Conservation (phyloP, 2,797 vertebrate genomes). For the Myiotriccus ornatus region DNA sequence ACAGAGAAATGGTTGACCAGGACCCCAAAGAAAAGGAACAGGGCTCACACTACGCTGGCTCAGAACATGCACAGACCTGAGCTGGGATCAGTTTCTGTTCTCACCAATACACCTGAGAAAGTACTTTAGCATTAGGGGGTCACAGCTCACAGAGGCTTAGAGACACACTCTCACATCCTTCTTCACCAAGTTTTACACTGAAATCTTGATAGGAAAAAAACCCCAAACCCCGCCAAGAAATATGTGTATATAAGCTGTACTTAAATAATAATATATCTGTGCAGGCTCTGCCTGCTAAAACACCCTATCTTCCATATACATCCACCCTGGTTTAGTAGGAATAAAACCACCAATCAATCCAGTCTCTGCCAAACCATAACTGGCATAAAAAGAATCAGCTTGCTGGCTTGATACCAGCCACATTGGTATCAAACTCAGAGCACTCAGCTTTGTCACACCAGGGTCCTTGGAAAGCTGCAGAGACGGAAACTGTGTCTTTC, state of each 20-base stretch:
- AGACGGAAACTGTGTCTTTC: neutral
- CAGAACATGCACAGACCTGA: neutral
- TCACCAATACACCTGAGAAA: neutral
- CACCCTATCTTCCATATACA: fast-evolving
- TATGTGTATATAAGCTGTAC: fast-evolving
- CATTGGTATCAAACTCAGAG: fast-evolving
- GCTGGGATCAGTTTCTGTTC: neutral
- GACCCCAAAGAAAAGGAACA: neutral
- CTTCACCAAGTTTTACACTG: neutral
- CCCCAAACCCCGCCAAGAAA: neutral
- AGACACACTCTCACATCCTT: neutral
- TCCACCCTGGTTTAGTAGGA: fast-evolving
- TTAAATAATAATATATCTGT: neutral
- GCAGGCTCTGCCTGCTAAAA: neutral
- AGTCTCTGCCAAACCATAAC: neutral
- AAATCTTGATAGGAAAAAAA: neutral
- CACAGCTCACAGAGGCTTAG: neutral
- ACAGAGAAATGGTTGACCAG: neutral
- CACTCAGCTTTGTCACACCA: neutral
- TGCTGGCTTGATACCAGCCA: no score
- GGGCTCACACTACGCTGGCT: neutral
- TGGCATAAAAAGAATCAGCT: neutral
- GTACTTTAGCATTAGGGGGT: neutral
- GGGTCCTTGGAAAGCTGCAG: neutral
- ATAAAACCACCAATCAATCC: neutral